Base-by-base conservation (phyloP, 1,140 invertebrate genomes). In the Reticulitermes speratus region DNA sequence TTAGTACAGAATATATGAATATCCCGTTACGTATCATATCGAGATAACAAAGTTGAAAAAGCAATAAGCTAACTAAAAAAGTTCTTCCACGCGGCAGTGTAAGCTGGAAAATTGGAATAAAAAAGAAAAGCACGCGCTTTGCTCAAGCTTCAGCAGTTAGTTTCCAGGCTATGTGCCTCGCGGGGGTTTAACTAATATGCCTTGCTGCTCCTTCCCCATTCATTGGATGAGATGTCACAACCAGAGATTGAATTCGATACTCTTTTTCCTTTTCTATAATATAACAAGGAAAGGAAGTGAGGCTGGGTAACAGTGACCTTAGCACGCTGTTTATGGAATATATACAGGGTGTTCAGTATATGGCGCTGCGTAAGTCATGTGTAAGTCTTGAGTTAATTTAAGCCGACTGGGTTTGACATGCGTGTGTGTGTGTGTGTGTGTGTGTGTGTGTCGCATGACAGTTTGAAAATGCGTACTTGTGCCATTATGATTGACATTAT, bases 41-140 rank as follows among this genome's bases (percentile, higher is more conserved):
- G n/a, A 75, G 65, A 25, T 75, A 75, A 75, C 65, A 75, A 75
- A 75, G 65, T 75, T 75, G n/a, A 75, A 75, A 75, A 75, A 75
- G 25, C 65, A 30, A 75, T 75, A 75, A 1, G n/a, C 9, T n/a
- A 75, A 30, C 65, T 30, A 75, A 30, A 75, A 75, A 75, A 75
- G 65, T 75, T 75, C 2, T 75, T 75, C 65, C 65, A 75, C n/a
- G n/a, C 65, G 25, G 65, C 65, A 75, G n/a, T 75, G 65, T 25
- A 75, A 25, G 25, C 65, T 75, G 65, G 25, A 14, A 75, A 30
- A n/a, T 30, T 75, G 65, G 65, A 75, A 75, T 75, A 75, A 30
- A 75, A 75, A 75, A 75, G n/a, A 25, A 75, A 75, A 75, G 65
- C 65, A n/a, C n/a, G 16, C 0, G n/a, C 65, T 75, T 30, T 30